These are phyloP conservation scores for Pardosa pseudoannulata DNA, from an alignment of 2,888 invertebrate genomes.

Conservation along the genomic window DNA sequence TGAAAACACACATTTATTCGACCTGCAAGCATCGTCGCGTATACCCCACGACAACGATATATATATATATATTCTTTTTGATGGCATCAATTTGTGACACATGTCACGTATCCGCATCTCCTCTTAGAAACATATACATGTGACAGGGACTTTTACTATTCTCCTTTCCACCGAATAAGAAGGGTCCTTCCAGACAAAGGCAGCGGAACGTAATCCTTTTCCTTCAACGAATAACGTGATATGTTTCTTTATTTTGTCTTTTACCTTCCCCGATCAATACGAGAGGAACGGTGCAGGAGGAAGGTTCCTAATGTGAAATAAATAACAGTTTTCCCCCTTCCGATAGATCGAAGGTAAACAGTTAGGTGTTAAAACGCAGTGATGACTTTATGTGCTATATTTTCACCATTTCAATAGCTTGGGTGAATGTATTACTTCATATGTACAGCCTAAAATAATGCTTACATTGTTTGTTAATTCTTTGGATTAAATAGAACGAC, in stretches of 20 bases:
- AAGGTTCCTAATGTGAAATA: background rate
- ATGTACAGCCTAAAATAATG: too few species aligned
- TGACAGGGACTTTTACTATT: background rate
- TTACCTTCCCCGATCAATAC: background rate
- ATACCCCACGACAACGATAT: background rate
- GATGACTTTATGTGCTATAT: too few species aligned
- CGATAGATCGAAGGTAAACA: background rate
- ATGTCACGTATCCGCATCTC: background rate
- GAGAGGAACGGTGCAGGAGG: background rate
- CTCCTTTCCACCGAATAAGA: background rate
- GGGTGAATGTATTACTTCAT: too few species aligned
- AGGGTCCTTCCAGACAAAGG: background rate
- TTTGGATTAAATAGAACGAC: too few species aligned
- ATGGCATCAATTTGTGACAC: background rate
- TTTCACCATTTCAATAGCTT: too few species aligned
- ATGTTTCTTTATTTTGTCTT: constrained; percentile 10
- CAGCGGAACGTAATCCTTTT: background rate
- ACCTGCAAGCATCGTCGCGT: too few species aligned
- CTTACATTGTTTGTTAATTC: too few species aligned
- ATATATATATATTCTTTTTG: constrained; percentile 4
- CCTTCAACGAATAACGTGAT: constrained; percentile 1
- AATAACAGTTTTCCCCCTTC: background rate
- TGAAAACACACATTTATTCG: too few species aligned
- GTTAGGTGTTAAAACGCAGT: too few species aligned
- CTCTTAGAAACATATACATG: background rate